A percentile compares a stretch with the other conserved stretches of the same genome.
These are phyloP conservation scores for Maniola jurtina DNA, from an alignment of 1,140 invertebrate species.

Conservation along the genomic window DNA sequence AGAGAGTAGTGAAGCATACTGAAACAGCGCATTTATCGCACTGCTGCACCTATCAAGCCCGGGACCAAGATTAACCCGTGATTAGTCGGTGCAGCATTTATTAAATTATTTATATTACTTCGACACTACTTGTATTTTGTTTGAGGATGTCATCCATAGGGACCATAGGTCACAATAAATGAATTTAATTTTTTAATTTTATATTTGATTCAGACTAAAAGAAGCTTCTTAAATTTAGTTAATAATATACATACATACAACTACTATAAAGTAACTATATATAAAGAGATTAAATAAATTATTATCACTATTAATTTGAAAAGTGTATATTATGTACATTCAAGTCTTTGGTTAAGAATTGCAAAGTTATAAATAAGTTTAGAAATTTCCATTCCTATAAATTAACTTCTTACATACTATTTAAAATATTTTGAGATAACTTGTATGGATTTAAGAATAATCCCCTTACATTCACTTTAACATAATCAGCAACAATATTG, in stretches of 20 bases:
- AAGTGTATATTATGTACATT: constrained; percentile 18
- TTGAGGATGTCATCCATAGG: neutral
- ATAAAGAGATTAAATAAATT: neutral
- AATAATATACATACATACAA: constrained; percentile 3
- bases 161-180: neutral
- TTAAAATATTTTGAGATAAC: neutral
- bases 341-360: constrained; percentile 21
- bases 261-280: no score
- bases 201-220: neutral
- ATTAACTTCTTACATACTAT: neutral
- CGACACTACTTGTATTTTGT: no score
- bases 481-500: no score
- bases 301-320: neutral
- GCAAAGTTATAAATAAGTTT: neutral
- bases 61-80: no score
- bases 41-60: no score
- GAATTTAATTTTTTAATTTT: neutral
- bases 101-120: no score
- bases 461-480: no score
- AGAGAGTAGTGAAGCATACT: no score
- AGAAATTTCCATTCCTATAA: neutral
- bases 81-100: no score
- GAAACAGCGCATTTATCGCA: no score
- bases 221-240: neutral
- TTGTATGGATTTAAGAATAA: neutral